Evolutionary conservation across 2,113 vertebrate species (phyloP), one percentile per base, ranked within the genome.

Genomic region (Paedocypris sp.): DNA sequence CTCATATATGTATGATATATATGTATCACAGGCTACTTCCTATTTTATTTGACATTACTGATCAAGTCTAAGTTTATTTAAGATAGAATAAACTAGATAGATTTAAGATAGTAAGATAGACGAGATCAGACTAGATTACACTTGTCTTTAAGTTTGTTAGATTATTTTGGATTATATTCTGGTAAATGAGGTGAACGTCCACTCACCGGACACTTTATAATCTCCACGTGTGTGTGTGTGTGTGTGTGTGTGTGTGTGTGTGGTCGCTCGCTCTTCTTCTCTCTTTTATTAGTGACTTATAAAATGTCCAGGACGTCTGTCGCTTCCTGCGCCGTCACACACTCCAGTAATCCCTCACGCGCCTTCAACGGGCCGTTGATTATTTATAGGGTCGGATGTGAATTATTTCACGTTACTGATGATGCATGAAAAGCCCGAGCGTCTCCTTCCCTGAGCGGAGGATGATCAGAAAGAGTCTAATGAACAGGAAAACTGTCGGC

Each of bases 251-350:
- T n/a, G n/a, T n/a, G n/a, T n/a, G 32, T 77, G 78, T 81, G 82
- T 82, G 79, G 64, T 81, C 77, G 80, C 79, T 78, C 78, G 61
- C 63, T 77, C 66, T 53, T 66, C 84, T 86, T 85, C 86, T 87
- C 84, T 87, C 64, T 73, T 85, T 85, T 86, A n/a, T n/a, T n/a
- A n/a, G 86, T 86, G 82, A 84, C 80, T 87, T 82, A 86, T 86
- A 86, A 87, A 86, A 86, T 86, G 83, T 86, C 86, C 83, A 86
- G 84, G 82, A 83, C 76, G 69, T 73, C 76, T 85, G 84, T 87
- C 84, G 85, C 80, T 84, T 70, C 66, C 80, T 78, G 79, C 77
- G 81, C 80, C 82, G 83, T 86, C 86, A 85, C 75, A 75, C 79
- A 80, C 80, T 69, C 73, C 75, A 80, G 79, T 86, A 86, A 87